A percentile compares a stretch with the other conserved stretches of the same genome.
Evolutionary conservation across 1,140 invertebrate genomes (phyloP).

Genomic region (Matsumurasca onukii): DNA sequence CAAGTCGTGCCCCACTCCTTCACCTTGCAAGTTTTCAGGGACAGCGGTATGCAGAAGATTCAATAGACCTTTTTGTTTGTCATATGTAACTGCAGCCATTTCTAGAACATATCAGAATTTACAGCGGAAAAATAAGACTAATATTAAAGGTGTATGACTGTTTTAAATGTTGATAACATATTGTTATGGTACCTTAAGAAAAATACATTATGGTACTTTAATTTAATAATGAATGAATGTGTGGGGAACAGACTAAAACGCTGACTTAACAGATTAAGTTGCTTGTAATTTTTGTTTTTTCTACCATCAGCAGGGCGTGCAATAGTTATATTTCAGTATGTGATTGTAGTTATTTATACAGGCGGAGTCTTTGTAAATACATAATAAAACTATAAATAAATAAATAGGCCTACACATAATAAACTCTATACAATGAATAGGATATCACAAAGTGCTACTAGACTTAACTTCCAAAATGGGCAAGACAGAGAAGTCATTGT

Average conservation of each 20-base stretch:
- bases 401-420: no score
- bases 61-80: constrained; percentile 35
- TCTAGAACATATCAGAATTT: constrained; percentile 26
- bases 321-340: no score
- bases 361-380: no score
- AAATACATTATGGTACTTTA: not conserved
- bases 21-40: constrained; percentile 44
- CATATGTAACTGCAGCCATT: constrained; percentile 32
- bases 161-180: not conserved
- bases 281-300: not conserved
- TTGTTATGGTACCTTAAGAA: not conserved
- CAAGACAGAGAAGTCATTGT: not conserved
- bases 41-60: constrained; percentile 48
- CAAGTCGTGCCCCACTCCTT: constrained; percentile 46
- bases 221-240: not conserved
- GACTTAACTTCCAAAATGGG: no score
- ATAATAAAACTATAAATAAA: no score
- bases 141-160: not conserved
- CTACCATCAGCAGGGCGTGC: no score
- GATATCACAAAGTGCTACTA: no score
- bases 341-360: no score
- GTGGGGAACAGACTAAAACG: not conserved
- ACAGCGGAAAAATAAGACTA: not conserved
- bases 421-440: no score
- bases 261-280: not conserved